phyloP scores from a whole-genome alignment of 1,140 invertebrate genomes.

The Popillia japonica region DNA sequence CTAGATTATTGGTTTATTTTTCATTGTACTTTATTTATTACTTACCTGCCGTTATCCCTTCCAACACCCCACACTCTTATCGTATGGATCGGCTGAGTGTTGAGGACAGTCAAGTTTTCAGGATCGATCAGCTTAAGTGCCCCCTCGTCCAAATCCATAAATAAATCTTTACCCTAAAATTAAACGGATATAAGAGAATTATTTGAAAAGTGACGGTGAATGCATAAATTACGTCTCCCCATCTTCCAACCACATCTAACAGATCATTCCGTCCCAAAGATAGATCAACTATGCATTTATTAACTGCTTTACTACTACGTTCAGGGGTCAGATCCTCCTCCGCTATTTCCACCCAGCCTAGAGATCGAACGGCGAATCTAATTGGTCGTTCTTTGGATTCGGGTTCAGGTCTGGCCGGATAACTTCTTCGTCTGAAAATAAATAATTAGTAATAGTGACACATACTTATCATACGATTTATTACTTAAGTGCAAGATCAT shows the following conservation, averaged over 20 bases:
- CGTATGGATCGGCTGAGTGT: conserved; percentile 94
- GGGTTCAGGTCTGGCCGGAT: conserved; percentile 77
- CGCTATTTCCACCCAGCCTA: conserved; percentile 93
- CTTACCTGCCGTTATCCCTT: conserved; percentile 92
- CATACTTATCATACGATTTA: not conserved
- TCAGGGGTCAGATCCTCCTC: conserved; percentile 95
- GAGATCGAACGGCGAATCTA: conserved; percentile 86
- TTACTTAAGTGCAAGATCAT: conserved; percentile 76
- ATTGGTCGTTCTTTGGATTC: conserved; percentile 77
- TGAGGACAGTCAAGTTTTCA: conserved; percentile 88
- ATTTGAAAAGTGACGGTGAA: conserved; percentile 25
- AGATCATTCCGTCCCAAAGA: conserved; percentile 87
- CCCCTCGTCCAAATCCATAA: conserved; percentile 94
- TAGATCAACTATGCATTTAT: conserved; percentile 95
- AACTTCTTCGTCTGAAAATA: conserved; percentile 75
- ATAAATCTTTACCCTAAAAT: conserved; percentile 88
- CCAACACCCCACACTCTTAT: conserved; percentile 98
- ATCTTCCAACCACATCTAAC: conserved; percentile 89
- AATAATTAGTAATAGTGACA: not conserved
- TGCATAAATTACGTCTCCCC: conserved; percentile 85
- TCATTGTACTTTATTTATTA: not conserved
- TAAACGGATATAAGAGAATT: not conserved
- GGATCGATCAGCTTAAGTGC: conserved; percentile 90
- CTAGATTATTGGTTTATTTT: not conserved
- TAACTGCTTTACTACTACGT: conserved; percentile 92